phyloP scores from a whole-genome alignment of 2,113 vertebrate genomes.

The Upupa epops region DNA sequence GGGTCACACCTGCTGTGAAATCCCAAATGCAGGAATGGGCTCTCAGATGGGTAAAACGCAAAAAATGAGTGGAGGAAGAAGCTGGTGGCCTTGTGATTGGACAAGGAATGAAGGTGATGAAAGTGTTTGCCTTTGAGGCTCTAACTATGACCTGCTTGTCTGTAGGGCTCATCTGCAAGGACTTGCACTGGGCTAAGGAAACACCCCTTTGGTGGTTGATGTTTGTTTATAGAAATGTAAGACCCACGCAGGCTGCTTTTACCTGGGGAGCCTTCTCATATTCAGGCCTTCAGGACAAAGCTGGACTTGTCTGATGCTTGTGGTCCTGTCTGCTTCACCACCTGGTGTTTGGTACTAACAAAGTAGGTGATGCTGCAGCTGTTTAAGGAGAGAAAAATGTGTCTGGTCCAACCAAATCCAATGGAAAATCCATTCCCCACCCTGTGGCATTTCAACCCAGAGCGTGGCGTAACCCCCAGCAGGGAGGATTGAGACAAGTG shows the following conservation, averaged over 20 bases:
- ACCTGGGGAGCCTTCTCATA: neutral
- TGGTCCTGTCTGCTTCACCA: neutral
- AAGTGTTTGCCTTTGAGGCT: neutral
- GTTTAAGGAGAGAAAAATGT: neutral
- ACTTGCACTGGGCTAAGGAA: neutral
- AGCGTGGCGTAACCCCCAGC: too few species aligned
- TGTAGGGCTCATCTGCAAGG: neutral
- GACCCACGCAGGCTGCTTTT: neutral
- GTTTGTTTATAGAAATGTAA: neutral
- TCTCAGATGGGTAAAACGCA: neutral
- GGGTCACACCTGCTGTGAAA: neutral
- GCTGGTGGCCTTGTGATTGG: neutral
- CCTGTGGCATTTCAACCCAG: neutral
- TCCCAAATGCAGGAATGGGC: rapidly evolving
- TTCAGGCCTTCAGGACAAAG: neutral
- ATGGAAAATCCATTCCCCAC: neutral
- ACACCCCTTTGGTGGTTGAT: neutral
- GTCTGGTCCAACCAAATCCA: neutral
- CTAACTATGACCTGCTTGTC: neutral
- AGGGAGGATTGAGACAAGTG: neutral
- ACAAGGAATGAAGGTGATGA: neutral
- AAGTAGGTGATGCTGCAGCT: neutral
- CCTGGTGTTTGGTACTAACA: neutral
- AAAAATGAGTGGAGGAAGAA: rapidly evolving
- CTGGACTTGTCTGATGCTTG: neutral